Base-by-base conservation (phyloP, 2,888 invertebrate species). In the Elysia crispata region DNA sequence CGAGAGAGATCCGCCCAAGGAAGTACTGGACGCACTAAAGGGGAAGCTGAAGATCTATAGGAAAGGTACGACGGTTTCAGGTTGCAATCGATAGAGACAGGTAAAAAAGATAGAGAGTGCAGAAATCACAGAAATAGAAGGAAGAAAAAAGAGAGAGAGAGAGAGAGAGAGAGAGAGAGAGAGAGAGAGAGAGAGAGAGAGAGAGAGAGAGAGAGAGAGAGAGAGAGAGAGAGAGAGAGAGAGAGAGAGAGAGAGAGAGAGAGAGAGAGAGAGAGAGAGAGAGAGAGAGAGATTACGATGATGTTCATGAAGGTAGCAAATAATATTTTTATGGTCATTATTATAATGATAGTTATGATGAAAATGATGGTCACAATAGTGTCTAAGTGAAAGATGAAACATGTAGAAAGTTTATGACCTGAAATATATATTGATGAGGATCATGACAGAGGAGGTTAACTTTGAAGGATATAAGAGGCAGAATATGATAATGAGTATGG, bases 171-270 rank as follows among this genome's bases (percentile, higher is more conserved):
- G 23, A 33, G 33, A 67, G 67, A 30, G 33, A 33, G 33, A 67
- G 67, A 30, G 20, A 33, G 33, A 67, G 67, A 67, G 33, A 33
- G 33, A 67, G 67, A 67, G 33, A 23, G n/a, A 67, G 30, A 31
- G 33, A 23, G 23, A 31, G 31, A 67, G 23, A 23, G 33, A 15
- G 67, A 67, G 33, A 33, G 33, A 67, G 33, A 67, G 67, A 67
- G 23, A 23, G 33, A 31, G 31, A 31, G 33, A 33, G 33, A 25
- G 18, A 13, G 18, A 31, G n/a, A 67, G 30, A 30, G 30, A 5
- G 18, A 30, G 8, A 20, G 30, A 31, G 18, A 30, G 1, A 30
- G 33, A 23, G 33, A 31, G 31, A 25, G 33, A 23, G n/a, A 31
- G 30, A 25, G 33, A 20, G 18, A 31, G 31, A 30, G 30, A 30